Evolutionary conservation across 2,113 vertebrate species (phyloP).

Genomic region (Triplophysa tibetana): DNA sequence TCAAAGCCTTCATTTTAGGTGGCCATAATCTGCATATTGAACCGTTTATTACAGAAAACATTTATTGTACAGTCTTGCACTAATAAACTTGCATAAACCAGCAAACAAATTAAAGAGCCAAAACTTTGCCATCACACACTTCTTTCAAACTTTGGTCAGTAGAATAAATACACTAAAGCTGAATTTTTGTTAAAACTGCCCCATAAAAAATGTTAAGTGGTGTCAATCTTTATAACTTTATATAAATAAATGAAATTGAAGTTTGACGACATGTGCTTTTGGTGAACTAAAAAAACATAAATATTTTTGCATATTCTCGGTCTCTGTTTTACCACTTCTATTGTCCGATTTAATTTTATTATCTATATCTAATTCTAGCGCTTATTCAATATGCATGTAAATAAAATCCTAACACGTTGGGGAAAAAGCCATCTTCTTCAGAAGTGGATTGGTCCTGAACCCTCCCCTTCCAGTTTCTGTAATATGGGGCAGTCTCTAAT

Average conservation of each 20-base stretch:
- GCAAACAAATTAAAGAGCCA: conserved; percentile 31
- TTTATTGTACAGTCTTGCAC: conserved; percentile 31
- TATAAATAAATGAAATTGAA: too few species aligned
- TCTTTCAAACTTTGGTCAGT: neutral
- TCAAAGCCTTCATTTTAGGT: conserved; percentile 33
- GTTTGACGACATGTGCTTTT: too few species aligned
- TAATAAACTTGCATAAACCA: conserved; percentile 30
- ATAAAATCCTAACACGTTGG: conserved; percentile 39
- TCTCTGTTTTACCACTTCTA: too few species aligned
- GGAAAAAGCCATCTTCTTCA: conserved; percentile 66
- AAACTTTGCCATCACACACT: neutral
- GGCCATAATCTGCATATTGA: conserved; percentile 1
- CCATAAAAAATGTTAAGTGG: too few species aligned
- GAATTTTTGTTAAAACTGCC: too few species aligned
- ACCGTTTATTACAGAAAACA: conserved; percentile 40
- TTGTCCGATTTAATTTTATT: neutral
- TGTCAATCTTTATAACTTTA: too few species aligned
- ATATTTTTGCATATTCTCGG: too few species aligned
- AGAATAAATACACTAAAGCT: neutral
- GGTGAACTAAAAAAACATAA: too few species aligned
- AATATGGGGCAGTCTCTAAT: conserved; percentile 72
- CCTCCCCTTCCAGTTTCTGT: conserved; percentile 52
- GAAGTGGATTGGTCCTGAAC: conserved; percentile 56
- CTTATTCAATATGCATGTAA: neutral
- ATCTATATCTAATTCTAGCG: too few species aligned